These are phyloP conservation scores for Trachelus tabidus DNA, from an alignment of 2,888 invertebrate genomes.

Conservation along the genomic window DNA sequence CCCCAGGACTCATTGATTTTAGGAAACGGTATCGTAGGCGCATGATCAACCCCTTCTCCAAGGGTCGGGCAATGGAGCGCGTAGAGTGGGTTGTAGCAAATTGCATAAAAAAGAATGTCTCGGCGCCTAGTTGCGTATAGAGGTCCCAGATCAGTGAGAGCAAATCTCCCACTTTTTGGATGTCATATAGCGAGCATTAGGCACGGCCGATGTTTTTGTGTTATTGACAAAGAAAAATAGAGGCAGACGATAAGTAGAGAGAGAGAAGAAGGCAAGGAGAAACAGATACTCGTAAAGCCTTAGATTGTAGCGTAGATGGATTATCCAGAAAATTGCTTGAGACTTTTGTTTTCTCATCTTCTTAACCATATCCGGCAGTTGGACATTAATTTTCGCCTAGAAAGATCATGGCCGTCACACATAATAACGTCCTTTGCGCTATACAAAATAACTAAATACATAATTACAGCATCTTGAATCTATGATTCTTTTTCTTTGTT, in stretches of 20 bases:
- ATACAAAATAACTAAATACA: not conserved
- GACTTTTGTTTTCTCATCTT: not conserved
- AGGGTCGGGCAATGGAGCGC: not conserved
- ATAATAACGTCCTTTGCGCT: not conserved
- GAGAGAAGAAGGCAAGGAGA: not conserved
- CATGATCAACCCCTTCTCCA: not conserved
- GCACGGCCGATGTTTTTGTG: not conserved
- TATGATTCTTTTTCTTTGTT: not conserved
- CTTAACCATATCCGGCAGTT: not conserved
- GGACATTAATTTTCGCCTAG: not conserved
- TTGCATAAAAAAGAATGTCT: not conserved
- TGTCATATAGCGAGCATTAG: not conserved
- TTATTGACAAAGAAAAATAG: not conserved
- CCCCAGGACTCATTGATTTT: constrained; percentile 52
- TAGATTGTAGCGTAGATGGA: not conserved
- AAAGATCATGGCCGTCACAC: not conserved
- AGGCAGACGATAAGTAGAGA: not conserved
- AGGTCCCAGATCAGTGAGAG: not conserved
- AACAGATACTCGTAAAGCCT: not conserved
- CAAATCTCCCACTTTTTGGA: not conserved
- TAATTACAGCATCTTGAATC: not conserved
- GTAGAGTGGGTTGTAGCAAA: not conserved
- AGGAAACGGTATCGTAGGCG: not conserved
- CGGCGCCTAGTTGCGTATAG: not conserved
- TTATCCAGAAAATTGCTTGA: not conserved